These are phyloP conservation scores for Percina caprodes DNA, from an alignment of 2,113 vertebrate species.

Conservation along the genomic window DNA sequence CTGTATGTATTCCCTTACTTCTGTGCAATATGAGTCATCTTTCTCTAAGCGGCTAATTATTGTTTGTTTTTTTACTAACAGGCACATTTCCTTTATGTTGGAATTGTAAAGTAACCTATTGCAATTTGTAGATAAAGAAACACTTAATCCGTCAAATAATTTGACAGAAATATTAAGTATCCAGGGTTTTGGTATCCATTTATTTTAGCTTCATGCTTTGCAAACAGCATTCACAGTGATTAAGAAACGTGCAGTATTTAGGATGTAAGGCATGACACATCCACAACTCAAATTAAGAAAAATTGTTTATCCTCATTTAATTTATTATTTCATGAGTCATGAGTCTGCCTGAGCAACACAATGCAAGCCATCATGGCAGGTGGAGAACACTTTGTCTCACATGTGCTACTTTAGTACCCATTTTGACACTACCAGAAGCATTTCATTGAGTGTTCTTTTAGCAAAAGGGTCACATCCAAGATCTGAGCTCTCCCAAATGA, in stretches of 20 bases:
- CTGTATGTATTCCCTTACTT: constrained; percentile 8
- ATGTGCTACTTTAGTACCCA: neutral
- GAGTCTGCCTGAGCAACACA: neutral
- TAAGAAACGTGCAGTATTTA: neutral
- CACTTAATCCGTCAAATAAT: neutral
- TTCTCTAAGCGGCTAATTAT: neutral
- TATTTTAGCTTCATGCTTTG: neutral
- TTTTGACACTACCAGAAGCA: neutral
- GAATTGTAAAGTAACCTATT: constrained; percentile 26
- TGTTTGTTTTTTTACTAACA: neutral
- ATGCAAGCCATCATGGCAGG: neutral
- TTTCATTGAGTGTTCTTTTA: constrained; percentile 32
- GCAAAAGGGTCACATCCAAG: constrained; percentile 48
- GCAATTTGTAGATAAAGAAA: constrained; percentile 4
- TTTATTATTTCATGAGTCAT: constrained; percentile 2
- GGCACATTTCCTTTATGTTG: constrained; percentile 20
- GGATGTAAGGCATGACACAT: neutral
- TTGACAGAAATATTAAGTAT: neutral
- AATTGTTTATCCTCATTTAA: neutral
- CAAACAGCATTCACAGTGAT: constrained; percentile 7
- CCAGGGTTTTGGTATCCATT: neutral
- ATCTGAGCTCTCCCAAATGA: constrained; percentile 50
- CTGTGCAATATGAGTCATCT: constrained; percentile 4
- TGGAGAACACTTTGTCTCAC: neutral
- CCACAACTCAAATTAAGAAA: neutral